Evolutionary conservation across 2,888 invertebrate species (phyloP), one percentile per base, ranked within the genome.

Genomic region (Leucophora obtusa): DNA sequence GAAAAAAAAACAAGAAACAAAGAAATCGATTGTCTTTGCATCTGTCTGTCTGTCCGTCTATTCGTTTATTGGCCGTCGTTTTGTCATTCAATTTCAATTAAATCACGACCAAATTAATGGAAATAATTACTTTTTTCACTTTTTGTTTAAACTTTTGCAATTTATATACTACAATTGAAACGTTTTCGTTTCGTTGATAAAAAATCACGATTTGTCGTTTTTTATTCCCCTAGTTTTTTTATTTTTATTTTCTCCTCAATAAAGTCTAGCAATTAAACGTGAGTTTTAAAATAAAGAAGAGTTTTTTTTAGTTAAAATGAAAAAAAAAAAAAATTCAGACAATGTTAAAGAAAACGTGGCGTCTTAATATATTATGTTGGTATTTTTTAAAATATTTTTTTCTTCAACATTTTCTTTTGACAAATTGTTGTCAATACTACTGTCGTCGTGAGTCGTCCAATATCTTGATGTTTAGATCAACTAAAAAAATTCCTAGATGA

Each of bases 81-180:
- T 60, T 81, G 81, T 77, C 81, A 81, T 81, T 77, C 77, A 77
- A 77, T 83, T 83, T 83, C 84, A 84, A 83, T 83, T 83, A 83
- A 83, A 84, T 83, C 84, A 84, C 84, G 84, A 84, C 78, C 79
- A 76, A 79, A 75, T 83, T 66, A 83, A 82, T 74, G 75, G 72
- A 69, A 76, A 74, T 77, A 76, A 74, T 77, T 80, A 83, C 82
- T 73, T 79, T 79, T 81, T 83, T 77, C 71, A 82, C 66, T 82
- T 83, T 78, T 79, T 76, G 72, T 75, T 59, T 73, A 47, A 43
- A 38, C 38, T 66, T 71, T 17, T 43, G 66, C 59, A 66, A 35
- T 54, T 71, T 63, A 35, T 66, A 51, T 35, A 47, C 18, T 59
- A 82, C 79, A 83, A 83, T 82, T 82, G 82, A 83, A 83, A 79